Evolutionary conservation across 2,113 vertebrate genomes (phyloP).

Genomic region (Gila orcuttii): DNA sequence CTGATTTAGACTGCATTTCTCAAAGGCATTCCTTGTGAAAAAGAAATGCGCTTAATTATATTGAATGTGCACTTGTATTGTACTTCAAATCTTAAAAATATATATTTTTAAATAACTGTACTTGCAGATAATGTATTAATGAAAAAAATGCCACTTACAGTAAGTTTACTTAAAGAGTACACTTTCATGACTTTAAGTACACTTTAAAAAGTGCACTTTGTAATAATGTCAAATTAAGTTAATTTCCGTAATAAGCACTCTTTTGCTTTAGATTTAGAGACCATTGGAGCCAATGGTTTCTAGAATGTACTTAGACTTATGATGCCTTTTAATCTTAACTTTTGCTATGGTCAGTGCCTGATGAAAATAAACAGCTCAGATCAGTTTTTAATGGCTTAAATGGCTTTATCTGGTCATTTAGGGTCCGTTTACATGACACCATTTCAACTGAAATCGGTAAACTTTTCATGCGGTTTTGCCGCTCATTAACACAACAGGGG

Average conservation of each 20-base stretch:
- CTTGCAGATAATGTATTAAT: neutral
- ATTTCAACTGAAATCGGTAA: too few relatives aligned
- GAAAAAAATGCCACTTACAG: neutral
- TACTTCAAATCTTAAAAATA: too few relatives aligned
- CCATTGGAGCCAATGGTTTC: neutral
- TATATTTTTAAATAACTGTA: too few relatives aligned
- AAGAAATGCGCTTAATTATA: neutral
- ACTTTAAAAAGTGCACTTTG: too few relatives aligned
- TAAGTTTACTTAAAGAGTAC: neutral
- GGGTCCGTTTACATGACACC: too few relatives aligned
- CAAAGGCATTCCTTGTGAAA: neutral
- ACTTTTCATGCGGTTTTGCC: too few relatives aligned
- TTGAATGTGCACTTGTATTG: neutral
- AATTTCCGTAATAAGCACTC: neutral
- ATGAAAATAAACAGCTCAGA: neutral
- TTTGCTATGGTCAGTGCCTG: neutral
- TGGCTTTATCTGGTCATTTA: neutral
- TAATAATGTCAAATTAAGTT: neutral
- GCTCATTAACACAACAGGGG: too few relatives aligned
- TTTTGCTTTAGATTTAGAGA: neutral
- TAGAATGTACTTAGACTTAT: neutral
- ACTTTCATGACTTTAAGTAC: too few relatives aligned
- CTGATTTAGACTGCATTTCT: neutral
- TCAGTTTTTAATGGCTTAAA: neutral
- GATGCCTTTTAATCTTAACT: neutral